These are phyloP conservation scores for Leptinotarsa tumamoca DNA, from an alignment of 2,888 invertebrate genomes.

Conservation along the genomic window DNA sequence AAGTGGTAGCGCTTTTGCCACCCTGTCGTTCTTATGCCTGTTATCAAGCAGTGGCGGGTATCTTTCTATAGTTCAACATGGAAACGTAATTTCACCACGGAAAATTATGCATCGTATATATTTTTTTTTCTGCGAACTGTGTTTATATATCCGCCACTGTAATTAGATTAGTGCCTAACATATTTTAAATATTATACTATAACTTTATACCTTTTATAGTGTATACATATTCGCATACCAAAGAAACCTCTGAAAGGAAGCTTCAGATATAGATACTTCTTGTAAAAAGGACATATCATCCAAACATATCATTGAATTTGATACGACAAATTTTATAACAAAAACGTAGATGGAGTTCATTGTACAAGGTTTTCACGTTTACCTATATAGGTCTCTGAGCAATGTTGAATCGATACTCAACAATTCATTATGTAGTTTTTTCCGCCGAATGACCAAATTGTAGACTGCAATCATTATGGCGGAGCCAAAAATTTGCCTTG, in stretches of 20 bases:
- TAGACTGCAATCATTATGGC: no score
- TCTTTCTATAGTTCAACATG: not conserved
- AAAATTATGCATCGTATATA: no score
- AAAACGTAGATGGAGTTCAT: not conserved
- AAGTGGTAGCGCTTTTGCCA: constrained; percentile 60
- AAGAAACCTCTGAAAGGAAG: constrained; percentile 45
- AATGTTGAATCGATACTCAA: no score
- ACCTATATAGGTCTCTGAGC: no score
- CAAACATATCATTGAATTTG: constrained; percentile 43
- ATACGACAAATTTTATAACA: constrained; percentile 6
- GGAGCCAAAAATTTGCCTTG: no score
- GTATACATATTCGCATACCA: constrained; percentile 41
- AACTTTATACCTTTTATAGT: constrained; percentile 58
- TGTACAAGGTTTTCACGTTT: not conserved
- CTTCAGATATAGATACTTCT: constrained; percentile 49
- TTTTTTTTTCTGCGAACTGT: no score
- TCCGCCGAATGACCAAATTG: no score
- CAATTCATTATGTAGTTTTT: no score
- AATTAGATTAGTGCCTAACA: constrained; percentile 64
- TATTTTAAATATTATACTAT: constrained; percentile 54
- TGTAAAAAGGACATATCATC: constrained; percentile 50
- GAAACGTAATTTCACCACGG: not conserved
- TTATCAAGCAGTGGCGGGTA: constrained; percentile 35
- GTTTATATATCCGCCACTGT: constrained; percentile 28
- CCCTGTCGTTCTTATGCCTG: constrained; percentile 60